Conservation (phyloP, 2,888 invertebrate genomes). For the Morpho achilles region DNA sequence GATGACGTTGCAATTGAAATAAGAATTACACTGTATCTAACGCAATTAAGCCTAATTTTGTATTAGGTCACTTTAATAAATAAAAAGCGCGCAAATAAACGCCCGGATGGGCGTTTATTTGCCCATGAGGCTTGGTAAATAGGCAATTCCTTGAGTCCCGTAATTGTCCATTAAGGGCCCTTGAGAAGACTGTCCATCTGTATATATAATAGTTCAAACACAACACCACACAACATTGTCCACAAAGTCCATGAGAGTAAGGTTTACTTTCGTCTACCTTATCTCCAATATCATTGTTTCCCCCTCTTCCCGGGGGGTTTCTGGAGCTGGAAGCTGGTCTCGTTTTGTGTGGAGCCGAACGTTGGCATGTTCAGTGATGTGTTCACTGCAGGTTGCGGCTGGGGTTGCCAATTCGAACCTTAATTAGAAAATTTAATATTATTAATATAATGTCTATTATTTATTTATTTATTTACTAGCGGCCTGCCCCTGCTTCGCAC, state of each 20-base stretch:
- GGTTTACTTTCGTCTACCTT: conserved; percentile 21
- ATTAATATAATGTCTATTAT: too few species aligned
- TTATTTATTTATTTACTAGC: too few species aligned
- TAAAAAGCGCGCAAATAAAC: too few species aligned
- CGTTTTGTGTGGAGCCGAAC: conserved; percentile 41
- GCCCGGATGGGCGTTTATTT: too few species aligned
- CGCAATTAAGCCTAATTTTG: too few species aligned
- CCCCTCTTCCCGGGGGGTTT: conserved; percentile 86
- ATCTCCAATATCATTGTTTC: conserved; percentile 80
- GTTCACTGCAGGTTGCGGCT: conserved; percentile 39
- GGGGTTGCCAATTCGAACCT: conserved; percentile 58
- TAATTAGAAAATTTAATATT: conserved; percentile 19
- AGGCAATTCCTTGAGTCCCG: too few species aligned
- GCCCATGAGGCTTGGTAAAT: too few species aligned
- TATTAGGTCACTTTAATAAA: too few species aligned
- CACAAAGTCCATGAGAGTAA: conserved; percentile 1
- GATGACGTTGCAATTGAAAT: too few species aligned
- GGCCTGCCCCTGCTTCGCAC: too few species aligned
- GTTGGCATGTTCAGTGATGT: conserved; percentile 40
- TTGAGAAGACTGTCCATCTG: not conserved
- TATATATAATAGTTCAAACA: not conserved
- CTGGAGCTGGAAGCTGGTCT: conserved; percentile 82
- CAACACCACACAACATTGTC: conserved; percentile 6
- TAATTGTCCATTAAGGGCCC: too few species aligned
- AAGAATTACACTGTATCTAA: too few species aligned